Percentiles rank a stretch among this genome's conserved stretches.
Evolutionary conservation across 1,140 invertebrate genomes (phyloP).

Genomic region (Drosophila kikkawai): DNA sequence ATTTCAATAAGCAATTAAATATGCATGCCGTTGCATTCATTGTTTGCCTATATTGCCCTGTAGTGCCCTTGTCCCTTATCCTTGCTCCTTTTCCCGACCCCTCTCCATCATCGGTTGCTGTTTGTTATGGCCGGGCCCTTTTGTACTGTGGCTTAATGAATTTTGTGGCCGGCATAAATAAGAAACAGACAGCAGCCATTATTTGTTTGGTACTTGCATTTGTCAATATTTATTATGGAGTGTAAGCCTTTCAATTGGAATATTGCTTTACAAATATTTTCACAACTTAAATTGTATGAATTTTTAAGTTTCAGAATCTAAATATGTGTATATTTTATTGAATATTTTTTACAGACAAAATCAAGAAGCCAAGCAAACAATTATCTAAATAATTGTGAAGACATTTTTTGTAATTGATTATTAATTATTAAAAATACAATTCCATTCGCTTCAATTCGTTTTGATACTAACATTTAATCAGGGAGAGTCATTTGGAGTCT

Average conservation of each 20-base stretch:
- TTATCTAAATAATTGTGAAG: background rate
- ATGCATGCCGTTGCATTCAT: slow-evolving; percentile 59
- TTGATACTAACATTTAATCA: background rate
- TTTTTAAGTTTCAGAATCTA: slow-evolving; percentile 2
- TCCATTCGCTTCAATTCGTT: background rate
- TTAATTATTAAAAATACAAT: background rate
- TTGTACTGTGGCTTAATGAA: slow-evolving; percentile 64
- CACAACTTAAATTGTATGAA: slow-evolving; percentile 34
- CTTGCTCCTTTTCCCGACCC: background rate
- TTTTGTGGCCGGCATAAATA: slow-evolving; percentile 71
- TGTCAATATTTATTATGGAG: slow-evolving; percentile 71
- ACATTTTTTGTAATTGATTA: background rate
- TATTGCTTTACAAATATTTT: slow-evolving; percentile 21
- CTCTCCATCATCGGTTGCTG: slow-evolving; percentile 35
- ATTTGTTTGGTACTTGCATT: slow-evolving; percentile 61
- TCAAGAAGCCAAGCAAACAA: background rate
- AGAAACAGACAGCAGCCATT: slow-evolving; percentile 70
- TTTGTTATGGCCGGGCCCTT: slow-evolving; percentile 61
- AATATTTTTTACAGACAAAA: background rate
- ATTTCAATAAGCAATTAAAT: slow-evolving; percentile 70
- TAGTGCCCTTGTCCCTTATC: slow-evolving; percentile 17
- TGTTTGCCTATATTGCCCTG: slow-evolving; percentile 64
- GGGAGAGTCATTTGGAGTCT: background rate
- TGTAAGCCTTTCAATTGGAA: slow-evolving; percentile 22
- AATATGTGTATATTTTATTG: background rate